Conservation (phyloP, 2,888 invertebrate species). For the Zonitis immaculata region DNA sequence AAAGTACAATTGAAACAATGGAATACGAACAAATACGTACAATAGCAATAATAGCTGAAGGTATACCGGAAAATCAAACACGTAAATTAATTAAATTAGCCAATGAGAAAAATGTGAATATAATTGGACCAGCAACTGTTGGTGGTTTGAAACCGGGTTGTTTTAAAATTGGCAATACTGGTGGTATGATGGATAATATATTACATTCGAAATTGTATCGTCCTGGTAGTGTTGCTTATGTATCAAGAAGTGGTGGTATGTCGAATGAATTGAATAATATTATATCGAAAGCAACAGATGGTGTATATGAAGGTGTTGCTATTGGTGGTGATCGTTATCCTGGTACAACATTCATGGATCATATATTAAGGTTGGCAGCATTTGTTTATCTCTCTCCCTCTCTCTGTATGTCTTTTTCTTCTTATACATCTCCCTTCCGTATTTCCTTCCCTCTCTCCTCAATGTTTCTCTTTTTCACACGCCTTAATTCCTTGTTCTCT, state of each 20-base stretch:
- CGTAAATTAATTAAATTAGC: slow-evolving; percentile 84
- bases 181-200: slow-evolving; percentile 99
- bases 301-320: slow-evolving; percentile 96
- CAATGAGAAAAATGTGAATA: slow-evolving; percentile 61
- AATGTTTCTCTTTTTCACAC: no score
- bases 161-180: slow-evolving; percentile 99
- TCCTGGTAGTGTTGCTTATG: slow-evolving; percentile 96
- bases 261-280: slow-evolving; percentile 99
- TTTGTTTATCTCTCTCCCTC: no score
- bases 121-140: slow-evolving; percentile 75
- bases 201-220: slow-evolving; percentile 94
- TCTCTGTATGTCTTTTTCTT: no score
- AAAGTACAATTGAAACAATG: slow-evolving; percentile 92
- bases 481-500: no score
- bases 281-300: slow-evolving; percentile 92
- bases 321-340: slow-evolving; percentile 97
- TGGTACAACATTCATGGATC: slow-evolving; percentile 97
- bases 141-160: slow-evolving; percentile 98
- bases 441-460: no score
- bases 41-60: slow-evolving; percentile 98
- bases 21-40: slow-evolving; percentile 91
- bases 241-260: slow-evolving; percentile 98
- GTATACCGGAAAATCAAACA: slow-evolving; percentile 98
- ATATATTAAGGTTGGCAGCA: slow-evolving; percentile 77
- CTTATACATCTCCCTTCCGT: no score